Percentiles rank a stretch among this genome's conserved stretches.
phyloP scores from a whole-genome alignment of 2,113 vertebrate genomes.

The Semnornis frantzii region DNA sequence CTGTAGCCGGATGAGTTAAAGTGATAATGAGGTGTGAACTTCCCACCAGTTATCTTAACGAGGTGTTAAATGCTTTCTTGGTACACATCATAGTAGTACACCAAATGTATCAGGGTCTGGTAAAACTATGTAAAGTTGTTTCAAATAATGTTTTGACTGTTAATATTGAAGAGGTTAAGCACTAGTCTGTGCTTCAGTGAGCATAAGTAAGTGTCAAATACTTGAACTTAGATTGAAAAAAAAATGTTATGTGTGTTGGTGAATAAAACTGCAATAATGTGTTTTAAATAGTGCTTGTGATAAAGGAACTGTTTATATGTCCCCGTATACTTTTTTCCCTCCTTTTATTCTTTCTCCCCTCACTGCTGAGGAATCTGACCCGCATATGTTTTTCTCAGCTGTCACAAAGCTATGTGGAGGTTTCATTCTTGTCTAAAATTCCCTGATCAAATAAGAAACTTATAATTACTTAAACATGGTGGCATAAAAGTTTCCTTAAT shows the following conservation, averaged over 20 bases:
- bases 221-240: background rate
- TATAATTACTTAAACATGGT: background rate
- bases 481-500: too few relatives aligned
- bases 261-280: background rate
- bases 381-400: background rate
- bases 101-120: background rate
- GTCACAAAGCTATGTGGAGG: background rate
- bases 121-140: background rate
- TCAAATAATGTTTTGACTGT: background rate
- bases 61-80: constrained; percentile 40
- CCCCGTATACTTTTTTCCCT: background rate
- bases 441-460: background rate
- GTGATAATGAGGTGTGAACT: constrained; percentile 41
- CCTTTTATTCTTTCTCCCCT: background rate
- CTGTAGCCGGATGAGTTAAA: background rate
- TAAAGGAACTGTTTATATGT: background rate
- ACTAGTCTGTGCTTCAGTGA: background rate
- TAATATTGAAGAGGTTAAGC: background rate
- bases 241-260: background rate
- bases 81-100: background rate
- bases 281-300: background rate
- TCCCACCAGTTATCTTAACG: constrained; percentile 31
- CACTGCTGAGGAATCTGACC: background rate
- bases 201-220: background rate
- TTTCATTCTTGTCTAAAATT: constrained; percentile 8